Evolutionary conservation across 2,797 vertebrate species (phyloP).

Genomic region (Pseudotriccus pelzelni): DNA sequence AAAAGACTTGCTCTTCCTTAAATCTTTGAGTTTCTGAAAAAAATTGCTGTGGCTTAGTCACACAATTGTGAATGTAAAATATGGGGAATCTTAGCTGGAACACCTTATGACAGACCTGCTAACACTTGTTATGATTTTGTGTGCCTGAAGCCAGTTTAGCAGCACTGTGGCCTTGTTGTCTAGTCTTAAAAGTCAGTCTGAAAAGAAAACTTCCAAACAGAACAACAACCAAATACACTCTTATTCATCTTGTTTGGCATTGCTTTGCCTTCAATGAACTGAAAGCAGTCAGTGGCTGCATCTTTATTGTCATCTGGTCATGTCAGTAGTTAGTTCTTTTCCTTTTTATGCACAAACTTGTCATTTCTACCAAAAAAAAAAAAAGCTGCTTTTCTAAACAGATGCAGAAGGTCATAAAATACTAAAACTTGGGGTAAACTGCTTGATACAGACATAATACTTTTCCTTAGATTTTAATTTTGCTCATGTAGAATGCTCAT

Average conservation of each 20-base stretch:
- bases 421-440: neutral
- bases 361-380: neutral
- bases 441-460: neutral
- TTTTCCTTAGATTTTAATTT: neutral
- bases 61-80: neutral
- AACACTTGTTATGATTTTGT: neutral
- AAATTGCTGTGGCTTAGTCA: neutral
- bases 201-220: neutral
- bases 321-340: neutral
- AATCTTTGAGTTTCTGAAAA: neutral
- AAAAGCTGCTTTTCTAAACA: neutral
- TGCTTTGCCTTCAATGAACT: neutral
- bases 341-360: neutral
- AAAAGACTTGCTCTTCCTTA: neutral
- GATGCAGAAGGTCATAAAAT: neutral
- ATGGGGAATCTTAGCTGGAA: neutral
- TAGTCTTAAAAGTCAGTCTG: neutral
- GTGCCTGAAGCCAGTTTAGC: neutral
- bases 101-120: neutral
- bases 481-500: neutral
- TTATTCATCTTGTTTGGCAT: neutral
- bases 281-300: neutral
- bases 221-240: neutral
- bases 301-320: rapidly evolving
- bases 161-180: neutral